These are phyloP conservation scores for Takifugu ocellatus DNA, from an alignment of 2,797 vertebrate species.

Conservation along the genomic window DNA sequence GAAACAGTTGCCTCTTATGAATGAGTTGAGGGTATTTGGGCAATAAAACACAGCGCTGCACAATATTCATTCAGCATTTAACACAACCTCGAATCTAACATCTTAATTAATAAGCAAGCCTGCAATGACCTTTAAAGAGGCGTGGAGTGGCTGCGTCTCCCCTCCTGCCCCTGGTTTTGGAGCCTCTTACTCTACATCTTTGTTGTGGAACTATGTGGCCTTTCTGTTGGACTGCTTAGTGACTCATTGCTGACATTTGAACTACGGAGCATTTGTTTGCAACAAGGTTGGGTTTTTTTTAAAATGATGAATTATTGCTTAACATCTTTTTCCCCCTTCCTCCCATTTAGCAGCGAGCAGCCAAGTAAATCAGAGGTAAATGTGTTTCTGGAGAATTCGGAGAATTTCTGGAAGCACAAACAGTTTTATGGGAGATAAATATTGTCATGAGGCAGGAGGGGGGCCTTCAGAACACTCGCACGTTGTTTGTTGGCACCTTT, in stretches of 20 bases:
- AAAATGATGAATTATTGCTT: slow-evolving; percentile 44
- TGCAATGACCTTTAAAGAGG: slow-evolving; percentile 18
- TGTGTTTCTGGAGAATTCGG: slow-evolving; percentile 9
- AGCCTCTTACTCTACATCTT: too few relatives aligned
- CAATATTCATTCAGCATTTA: slow-evolving; percentile 1
- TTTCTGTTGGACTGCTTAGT: slow-evolving; percentile 50
- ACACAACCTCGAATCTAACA: slow-evolving; percentile 2
- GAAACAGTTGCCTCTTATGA: slow-evolving; percentile 5
- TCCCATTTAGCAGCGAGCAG: slow-evolving; percentile 12
- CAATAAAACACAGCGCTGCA: slow-evolving; percentile 22
- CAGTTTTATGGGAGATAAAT: slow-evolving; percentile 31
- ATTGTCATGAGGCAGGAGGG: too few relatives aligned
- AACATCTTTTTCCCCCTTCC: slow-evolving; percentile 4
- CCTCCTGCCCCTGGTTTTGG: slow-evolving; percentile 37
- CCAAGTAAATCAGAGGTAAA: slow-evolving; percentile 5
- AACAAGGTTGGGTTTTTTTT: slow-evolving; percentile 26
- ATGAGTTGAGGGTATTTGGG: slow-evolving; percentile 26
- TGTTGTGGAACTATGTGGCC: not conserved
- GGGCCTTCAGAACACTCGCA: not conserved
- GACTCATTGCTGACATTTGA: slow-evolving; percentile 66
- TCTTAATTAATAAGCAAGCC: slow-evolving; percentile 1
- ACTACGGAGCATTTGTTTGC: slow-evolving; percentile 18
- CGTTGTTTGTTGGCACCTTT: not conserved
- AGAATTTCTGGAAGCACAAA: slow-evolving; percentile 32
- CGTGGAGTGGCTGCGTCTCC: slow-evolving; percentile 32